Conservation (phyloP, 2,113 vertebrate species). For the Andinoacara biseriatus region DNA sequence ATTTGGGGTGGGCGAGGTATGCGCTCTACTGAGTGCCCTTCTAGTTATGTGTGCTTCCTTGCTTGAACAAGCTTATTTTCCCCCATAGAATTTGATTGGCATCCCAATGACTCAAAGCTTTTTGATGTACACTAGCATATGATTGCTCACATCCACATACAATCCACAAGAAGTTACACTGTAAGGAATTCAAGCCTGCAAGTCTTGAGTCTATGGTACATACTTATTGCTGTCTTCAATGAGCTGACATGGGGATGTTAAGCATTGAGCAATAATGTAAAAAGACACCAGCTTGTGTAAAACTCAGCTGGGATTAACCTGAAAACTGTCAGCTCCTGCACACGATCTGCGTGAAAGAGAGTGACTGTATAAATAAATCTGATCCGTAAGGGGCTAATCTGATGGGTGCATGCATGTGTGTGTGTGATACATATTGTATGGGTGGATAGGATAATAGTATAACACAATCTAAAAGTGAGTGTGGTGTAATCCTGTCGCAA, state of each 20-base stretch:
- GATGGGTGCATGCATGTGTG: conserved; percentile 45
- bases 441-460: conserved; percentile 48
- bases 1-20: too few species aligned
- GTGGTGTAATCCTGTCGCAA: conserved; percentile 50
- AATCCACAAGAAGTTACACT: background rate
- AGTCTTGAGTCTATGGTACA: conserved; percentile 14
- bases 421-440: conserved; percentile 23
- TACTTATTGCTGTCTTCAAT: conserved; percentile 39
- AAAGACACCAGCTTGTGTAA: conserved; percentile 74
- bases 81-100: conserved; percentile 56
- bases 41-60: conserved; percentile 51
- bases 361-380: conserved; percentile 70
- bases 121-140: background rate
- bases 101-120: conserved; percentile 59
- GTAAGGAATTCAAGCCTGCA: conserved; percentile 17
- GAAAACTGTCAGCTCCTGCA: conserved; percentile 71
- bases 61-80: conserved; percentile 71
- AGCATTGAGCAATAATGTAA: conserved; percentile 63
- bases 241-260: conserved; percentile 66
- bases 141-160: conserved; percentile 12
- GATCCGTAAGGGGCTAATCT: conserved; percentile 68
- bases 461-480: conserved; percentile 43
- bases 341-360: conserved; percentile 62
- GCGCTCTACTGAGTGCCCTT: too few species aligned
- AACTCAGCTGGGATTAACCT: conserved; percentile 78